Conservation (phyloP, 2,113 vertebrate species). For the Penelope pileata region DNA sequence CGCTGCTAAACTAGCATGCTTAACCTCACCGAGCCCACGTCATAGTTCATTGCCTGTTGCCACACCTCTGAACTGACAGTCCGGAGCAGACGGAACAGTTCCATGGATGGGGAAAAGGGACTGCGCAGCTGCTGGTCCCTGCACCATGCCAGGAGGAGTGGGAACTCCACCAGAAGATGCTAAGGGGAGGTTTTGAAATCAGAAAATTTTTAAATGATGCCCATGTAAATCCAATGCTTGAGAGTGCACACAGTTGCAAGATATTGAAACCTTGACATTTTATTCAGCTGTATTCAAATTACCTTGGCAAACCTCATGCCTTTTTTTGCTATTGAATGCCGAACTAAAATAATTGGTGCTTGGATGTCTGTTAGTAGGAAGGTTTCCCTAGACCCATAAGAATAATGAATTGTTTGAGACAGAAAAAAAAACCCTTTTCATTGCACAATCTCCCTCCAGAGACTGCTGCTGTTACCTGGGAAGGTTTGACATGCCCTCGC, state of each 20-base stretch:
- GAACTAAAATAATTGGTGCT: neutral
- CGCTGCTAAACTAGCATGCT: neutral
- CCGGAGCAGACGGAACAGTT: neutral
- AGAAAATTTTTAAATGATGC: too few relatives aligned
- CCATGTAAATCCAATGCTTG: neutral
- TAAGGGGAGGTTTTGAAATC: neutral
- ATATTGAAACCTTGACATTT: neutral
- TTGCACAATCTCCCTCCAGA: neutral
- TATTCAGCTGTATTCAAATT: neutral
- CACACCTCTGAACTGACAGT: accelerated
- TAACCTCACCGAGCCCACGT: neutral
- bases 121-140: neutral
- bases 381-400: neutral
- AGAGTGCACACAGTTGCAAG: neutral
- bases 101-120: neutral
- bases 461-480: neutral
- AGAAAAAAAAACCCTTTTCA: neutral
- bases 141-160: accelerated
- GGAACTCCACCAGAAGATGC: neutral
- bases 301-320: neutral
- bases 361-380: neutral
- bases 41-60: neutral
- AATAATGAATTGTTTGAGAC: neutral
- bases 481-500: neutral
- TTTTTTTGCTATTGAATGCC: neutral